Conservation (phyloP, 2,797 vertebrate genomes). For the Otus scops region DNA sequence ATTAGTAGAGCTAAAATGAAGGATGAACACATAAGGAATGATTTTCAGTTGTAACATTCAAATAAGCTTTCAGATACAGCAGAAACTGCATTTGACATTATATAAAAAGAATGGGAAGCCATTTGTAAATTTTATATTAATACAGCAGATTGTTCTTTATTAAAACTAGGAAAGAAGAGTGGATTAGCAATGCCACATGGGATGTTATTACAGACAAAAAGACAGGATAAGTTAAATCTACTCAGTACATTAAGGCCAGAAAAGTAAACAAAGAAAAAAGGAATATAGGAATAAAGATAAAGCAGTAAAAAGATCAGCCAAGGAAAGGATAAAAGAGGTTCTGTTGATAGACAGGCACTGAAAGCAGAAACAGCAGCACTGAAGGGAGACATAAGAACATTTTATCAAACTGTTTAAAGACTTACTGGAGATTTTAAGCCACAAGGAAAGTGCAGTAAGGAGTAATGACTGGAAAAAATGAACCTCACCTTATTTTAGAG, state of each 20-base stretch:
- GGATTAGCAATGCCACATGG: not conserved
- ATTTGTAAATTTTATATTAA: constrained; percentile 20
- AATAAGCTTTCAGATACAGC: not conserved
- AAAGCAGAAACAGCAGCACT: not conserved
- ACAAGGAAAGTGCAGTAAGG: not conserved
- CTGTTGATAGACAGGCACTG: not conserved
- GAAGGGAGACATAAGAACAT: not conserved
- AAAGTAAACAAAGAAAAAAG: constrained; percentile 15
- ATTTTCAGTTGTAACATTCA: not conserved
- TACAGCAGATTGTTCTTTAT: not conserved
- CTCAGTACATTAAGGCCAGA: not conserved
- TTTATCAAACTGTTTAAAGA: constrained; percentile 1
- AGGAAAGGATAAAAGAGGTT: not conserved
- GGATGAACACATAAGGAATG: not conserved
- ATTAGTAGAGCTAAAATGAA: not conserved
- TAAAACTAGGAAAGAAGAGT: constrained; percentile 12
- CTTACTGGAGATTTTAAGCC: not conserved
- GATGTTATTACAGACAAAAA: constrained; percentile 5
- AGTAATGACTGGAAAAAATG: not conserved
- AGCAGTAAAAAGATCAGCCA: not conserved
- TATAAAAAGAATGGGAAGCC: not conserved
- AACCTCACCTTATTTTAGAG: not conserved
- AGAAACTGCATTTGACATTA: not conserved
- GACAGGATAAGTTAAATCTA: not conserved
- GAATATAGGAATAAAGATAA: not conserved